phyloP scores from a whole-genome alignment of 2,888 invertebrate genomes.

The Mactromeris polynyma region DNA sequence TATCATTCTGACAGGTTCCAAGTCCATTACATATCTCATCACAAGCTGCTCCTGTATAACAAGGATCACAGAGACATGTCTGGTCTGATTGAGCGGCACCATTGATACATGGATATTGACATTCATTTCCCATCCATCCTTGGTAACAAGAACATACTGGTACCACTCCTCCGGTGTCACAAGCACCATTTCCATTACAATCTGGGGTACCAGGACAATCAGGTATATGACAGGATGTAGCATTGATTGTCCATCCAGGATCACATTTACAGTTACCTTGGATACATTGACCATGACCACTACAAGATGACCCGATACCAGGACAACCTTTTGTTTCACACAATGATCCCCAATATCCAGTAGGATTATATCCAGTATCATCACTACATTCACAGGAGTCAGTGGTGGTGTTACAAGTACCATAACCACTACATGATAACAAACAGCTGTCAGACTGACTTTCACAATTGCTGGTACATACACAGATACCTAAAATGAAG shows the following conservation, averaged over 20 bases:
- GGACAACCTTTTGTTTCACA: conserved; percentile 78
- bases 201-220: conserved; percentile 73
- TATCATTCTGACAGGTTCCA: conserved; percentile 74
- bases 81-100: conserved; percentile 68
- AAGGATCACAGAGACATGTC: conserved; percentile 74
- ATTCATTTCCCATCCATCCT: conserved; percentile 76
- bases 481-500: conserved; percentile 59
- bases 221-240: conserved; percentile 71
- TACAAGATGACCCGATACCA: conserved; percentile 73
- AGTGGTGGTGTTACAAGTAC: conserved; percentile 70
- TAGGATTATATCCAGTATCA: conserved; percentile 58
- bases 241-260: conserved; percentile 75
- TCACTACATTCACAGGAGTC: conserved; percentile 67
- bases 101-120: conserved; percentile 75
- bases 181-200: conserved; percentile 71
- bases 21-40: conserved; percentile 75
- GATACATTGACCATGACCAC: conserved; percentile 76
- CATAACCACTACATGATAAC: conserved; percentile 66
- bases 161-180: conserved; percentile 71
- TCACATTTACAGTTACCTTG: conserved; percentile 74
- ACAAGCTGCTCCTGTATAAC: conserved; percentile 78
- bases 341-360: conserved; percentile 74
- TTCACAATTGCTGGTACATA: conserved; percentile 62
- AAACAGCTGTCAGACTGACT: conserved; percentile 63
- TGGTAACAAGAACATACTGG: conserved; percentile 76